A percentile compares a stretch with the other conserved stretches of the same genome.
Evolutionary conservation across 2,888 invertebrate genomes (phyloP).

Genomic region (Cataglyphis livida): DNA sequence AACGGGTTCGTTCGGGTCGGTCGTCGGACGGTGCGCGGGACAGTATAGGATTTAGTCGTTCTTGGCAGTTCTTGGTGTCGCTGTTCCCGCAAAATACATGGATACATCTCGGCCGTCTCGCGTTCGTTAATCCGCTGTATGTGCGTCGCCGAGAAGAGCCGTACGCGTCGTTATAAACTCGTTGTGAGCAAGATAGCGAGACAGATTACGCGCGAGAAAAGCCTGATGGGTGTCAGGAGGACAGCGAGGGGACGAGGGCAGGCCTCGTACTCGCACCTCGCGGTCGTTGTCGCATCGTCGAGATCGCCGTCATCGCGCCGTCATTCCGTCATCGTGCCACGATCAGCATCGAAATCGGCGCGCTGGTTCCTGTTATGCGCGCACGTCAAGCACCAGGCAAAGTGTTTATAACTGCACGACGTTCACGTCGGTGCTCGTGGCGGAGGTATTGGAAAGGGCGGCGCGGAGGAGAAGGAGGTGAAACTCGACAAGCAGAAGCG

Average conservation of each 20-base stretch:
- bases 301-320: conserved; percentile 30
- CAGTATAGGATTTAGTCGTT: too few relatives aligned
- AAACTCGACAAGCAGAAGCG: conserved; percentile 31
- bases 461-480: conserved; percentile 14
- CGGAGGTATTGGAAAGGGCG: conserved; percentile 69
- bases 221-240: conserved; percentile 82
- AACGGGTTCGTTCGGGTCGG: conserved; percentile 60
- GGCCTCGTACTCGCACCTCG: conserved; percentile 57
- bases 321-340: conserved; percentile 10
- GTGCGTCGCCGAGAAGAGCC: not conserved
- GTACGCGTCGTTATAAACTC: not conserved
- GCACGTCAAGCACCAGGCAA: conserved; percentile 66
- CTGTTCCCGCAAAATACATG: not conserved
- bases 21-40: not conserved
- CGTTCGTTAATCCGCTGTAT: not conserved
- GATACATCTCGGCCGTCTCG: conserved; percentile 45
- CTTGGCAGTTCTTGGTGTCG: not conserved
- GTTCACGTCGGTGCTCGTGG: conserved; percentile 71
- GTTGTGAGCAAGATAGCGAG: not conserved
- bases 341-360: conserved; percentile 27
- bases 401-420: conserved; percentile 77
- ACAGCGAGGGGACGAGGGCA: conserved; percentile 68
- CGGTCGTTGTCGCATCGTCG: conserved; percentile 41
- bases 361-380: conserved; percentile 74
- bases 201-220: conserved; percentile 32